Evolutionary conservation across 2,113 vertebrate genomes (phyloP).

Genomic region (Tetrao urogallus): DNA sequence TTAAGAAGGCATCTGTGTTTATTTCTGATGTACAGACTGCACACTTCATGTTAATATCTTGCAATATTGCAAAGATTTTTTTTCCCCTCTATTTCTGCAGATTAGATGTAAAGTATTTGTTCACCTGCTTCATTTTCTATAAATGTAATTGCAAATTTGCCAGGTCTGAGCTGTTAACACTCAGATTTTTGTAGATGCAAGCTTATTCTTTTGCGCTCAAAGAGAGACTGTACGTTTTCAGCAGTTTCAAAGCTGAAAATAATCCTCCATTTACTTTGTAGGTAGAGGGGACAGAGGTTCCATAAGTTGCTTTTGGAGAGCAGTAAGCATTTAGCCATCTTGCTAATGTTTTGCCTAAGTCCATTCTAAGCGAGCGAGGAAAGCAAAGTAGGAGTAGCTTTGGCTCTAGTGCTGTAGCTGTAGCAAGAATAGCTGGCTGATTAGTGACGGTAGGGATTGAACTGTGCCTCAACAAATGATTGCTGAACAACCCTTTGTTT

Average conservation of each 20-base stretch:
- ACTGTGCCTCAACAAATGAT: neutral
- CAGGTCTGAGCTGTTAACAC: neutral
- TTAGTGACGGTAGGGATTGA: neutral
- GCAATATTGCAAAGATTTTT: neutral
- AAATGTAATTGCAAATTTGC: neutral
- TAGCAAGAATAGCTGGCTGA: neutral
- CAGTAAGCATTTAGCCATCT: neutral
- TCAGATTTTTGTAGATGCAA: neutral
- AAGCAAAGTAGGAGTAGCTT: neutral
- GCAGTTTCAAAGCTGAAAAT: neutral
- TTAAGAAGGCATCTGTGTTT: neutral
- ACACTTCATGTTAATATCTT: neutral
- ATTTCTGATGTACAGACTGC: neutral
- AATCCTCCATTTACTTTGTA: neutral
- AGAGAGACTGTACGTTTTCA: neutral
- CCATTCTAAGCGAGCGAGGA: neutral
- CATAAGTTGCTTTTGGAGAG: neutral
- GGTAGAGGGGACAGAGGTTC: neutral
- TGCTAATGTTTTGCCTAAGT: neutral
- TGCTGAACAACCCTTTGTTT: neutral
- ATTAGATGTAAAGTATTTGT: neutral
- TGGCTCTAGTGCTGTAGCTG: neutral
- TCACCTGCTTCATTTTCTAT: neutral
- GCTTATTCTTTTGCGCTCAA: neutral
- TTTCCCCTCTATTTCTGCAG: neutral